Evolutionary conservation across 1,140 invertebrate genomes (phyloP).

Genomic region (Anadara kagoshimensis): DNA sequence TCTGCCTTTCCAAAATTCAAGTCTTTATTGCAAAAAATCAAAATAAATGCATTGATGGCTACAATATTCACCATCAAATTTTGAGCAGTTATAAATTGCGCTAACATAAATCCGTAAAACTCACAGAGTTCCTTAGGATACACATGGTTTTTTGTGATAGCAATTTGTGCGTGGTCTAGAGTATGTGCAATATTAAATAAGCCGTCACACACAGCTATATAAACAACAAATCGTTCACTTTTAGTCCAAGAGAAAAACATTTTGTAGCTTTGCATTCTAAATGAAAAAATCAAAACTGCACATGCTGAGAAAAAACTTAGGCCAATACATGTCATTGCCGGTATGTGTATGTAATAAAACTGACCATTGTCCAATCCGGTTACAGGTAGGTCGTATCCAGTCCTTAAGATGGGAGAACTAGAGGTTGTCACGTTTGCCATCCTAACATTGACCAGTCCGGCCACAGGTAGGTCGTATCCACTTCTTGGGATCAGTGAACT

Average conservation of each 20-base stretch:
- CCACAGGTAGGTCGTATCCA: conserved; percentile 35
- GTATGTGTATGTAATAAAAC: conserved; percentile 31
- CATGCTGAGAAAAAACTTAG: conserved; percentile 20
- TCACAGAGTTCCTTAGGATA: conserved; percentile 26
- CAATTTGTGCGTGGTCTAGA: conserved; percentile 32
- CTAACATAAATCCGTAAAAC: conserved; percentile 37
- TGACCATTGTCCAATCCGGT: conserved; percentile 35
- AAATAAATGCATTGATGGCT: conserved; percentile 34
- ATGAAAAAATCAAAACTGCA: conserved; percentile 12
- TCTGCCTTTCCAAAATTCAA: conserved; percentile 33
- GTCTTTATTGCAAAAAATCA: conserved; percentile 31
- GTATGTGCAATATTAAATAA: conserved; percentile 33
- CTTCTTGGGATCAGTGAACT: too few relatives aligned
- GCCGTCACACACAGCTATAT: conserved; percentile 37
- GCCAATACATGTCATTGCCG: conserved; percentile 17
- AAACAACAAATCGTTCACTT: conserved; percentile 40
- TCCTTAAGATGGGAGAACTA: too few relatives aligned
- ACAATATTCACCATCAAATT: conserved; percentile 30
- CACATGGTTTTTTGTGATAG: conserved; percentile 25
- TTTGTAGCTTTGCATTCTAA: background rate
- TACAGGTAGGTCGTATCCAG: conserved; percentile 36
- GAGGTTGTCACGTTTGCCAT: conserved; percentile 24
- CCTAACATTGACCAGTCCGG: conserved; percentile 32
- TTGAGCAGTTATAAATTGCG: conserved; percentile 29
- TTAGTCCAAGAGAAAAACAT: conserved; percentile 32